phyloP scores from a whole-genome alignment of 2,113 vertebrate species.

The Melanocharis versteri region DNA sequence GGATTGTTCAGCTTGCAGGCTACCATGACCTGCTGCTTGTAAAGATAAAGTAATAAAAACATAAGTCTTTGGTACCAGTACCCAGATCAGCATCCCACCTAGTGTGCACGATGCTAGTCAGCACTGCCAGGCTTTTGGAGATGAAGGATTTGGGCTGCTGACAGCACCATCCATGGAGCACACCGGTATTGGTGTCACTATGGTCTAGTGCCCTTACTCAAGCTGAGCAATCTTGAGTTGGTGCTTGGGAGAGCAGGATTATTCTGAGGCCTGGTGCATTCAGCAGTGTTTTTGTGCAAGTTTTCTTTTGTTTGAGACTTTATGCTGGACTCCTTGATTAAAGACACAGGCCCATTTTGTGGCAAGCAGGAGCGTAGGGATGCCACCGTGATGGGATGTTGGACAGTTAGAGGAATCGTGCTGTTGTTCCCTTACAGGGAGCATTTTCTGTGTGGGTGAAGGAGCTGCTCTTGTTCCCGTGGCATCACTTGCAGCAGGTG shows the following conservation, averaged over 20 bases:
- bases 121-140: not conserved
- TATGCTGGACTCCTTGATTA: not conserved
- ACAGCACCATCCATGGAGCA: not conserved
- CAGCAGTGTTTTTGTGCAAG: not conserved
- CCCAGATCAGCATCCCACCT: not conserved
- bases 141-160: not conserved
- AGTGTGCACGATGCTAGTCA: not conserved
- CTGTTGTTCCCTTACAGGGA: not conserved
- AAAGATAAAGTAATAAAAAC: not conserved
- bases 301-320: not conserved
- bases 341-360: accelerated
- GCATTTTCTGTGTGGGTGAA: not conserved
- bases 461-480: not conserved
- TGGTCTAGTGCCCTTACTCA: not conserved
- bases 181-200: not conserved
- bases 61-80: not conserved
- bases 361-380: not conserved
- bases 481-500: too few species aligned
- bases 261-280: not conserved
- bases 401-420: not conserved
- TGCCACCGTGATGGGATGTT: not conserved
- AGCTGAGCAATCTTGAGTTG: not conserved
- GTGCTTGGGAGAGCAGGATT: not conserved
- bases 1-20: not conserved
- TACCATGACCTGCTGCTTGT: not conserved